phyloP scores from a whole-genome alignment of 2,797 vertebrate genomes.

The Oophaga sylvatica region DNA sequence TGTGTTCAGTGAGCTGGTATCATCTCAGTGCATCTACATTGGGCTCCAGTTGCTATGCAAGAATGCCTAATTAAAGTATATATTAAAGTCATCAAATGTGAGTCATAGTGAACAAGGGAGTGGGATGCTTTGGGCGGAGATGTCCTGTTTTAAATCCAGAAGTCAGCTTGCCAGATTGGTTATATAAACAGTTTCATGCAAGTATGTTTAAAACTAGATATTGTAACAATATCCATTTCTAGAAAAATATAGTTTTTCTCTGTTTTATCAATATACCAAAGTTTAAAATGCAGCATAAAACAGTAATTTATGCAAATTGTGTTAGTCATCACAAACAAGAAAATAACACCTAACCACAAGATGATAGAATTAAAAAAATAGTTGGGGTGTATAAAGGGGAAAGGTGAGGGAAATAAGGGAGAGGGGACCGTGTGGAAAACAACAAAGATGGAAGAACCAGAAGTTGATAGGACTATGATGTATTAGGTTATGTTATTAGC shows the following conservation, averaged over 20 bases:
- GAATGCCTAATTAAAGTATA: conserved; percentile 60
- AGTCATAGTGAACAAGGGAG: conserved; percentile 59
- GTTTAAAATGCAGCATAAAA: too few species aligned
- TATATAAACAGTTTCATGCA: conserved; percentile 53
- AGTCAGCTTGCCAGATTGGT: conserved; percentile 58
- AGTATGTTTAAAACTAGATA: conserved; percentile 41
- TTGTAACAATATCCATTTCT: conserved; percentile 44
- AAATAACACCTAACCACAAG: too few species aligned
- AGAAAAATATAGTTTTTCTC: not conserved
- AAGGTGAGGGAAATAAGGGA: not conserved
- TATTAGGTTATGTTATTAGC: too few species aligned
- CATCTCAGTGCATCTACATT: conserved; percentile 26
- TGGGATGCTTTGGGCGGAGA: conserved; percentile 54
- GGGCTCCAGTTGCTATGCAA: conserved; percentile 56
- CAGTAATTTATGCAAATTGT: too few species aligned
- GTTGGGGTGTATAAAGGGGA: not conserved
- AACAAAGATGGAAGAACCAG: too few species aligned
- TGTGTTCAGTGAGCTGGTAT: conserved; percentile 20
- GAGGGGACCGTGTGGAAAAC: not conserved
- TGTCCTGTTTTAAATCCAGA: conserved; percentile 61
- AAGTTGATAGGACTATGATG: too few species aligned
- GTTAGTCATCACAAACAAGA: too few species aligned
- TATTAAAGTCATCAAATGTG: conserved; percentile 60
- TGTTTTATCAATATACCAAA: too few species aligned
- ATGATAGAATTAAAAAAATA: too few species aligned